phyloP scores from a whole-genome alignment of 2,888 invertebrate genomes.

The Callyntrura guangdongensis region DNA sequence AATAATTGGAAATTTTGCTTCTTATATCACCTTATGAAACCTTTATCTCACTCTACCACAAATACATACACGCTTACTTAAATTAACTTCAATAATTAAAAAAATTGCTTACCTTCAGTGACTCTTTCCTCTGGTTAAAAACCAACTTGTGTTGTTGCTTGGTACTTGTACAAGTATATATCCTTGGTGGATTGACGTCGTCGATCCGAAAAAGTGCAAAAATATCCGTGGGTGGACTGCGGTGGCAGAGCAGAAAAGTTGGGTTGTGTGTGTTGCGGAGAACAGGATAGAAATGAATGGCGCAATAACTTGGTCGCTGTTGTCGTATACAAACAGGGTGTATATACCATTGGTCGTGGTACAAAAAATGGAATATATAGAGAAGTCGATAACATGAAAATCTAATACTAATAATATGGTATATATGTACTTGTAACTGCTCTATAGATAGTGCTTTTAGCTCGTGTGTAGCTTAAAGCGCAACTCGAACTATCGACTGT shows the following conservation, averaged over 20 bases:
- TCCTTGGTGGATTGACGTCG: constrained; percentile 14
- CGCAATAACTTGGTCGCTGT: constrained; percentile 64
- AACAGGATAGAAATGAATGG: constrained; percentile 64
- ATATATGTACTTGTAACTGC: neutral
- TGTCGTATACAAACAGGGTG: constrained; percentile 4
- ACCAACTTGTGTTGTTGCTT: neutral
- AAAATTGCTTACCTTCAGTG: neutral
- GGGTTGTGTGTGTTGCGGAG: constrained; percentile 44
- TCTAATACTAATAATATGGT: constrained; percentile 1
- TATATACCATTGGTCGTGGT: neutral
- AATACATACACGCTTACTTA: too few relatives aligned
- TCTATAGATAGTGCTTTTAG: neutral
- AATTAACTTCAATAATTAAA: too few relatives aligned
- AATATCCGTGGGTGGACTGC: constrained; percentile 52
- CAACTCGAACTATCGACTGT: neutral
- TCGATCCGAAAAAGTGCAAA: constrained; percentile 46
- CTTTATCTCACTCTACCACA: too few relatives aligned
- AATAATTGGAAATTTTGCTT: too few relatives aligned
- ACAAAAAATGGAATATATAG: constrained; percentile 1
- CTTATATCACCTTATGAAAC: too few relatives aligned
- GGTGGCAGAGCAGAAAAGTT: neutral
- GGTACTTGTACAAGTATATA: neutral
- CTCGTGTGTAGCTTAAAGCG: neutral
- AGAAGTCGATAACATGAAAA: too few relatives aligned
- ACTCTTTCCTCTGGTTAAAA: constrained; percentile 1